Percentiles rank a stretch among this genome's conserved stretches.
Evolutionary conservation across 92 coral and sea anemone species (phyloP).

Genomic region (Phenganax stokvisi): DNA sequence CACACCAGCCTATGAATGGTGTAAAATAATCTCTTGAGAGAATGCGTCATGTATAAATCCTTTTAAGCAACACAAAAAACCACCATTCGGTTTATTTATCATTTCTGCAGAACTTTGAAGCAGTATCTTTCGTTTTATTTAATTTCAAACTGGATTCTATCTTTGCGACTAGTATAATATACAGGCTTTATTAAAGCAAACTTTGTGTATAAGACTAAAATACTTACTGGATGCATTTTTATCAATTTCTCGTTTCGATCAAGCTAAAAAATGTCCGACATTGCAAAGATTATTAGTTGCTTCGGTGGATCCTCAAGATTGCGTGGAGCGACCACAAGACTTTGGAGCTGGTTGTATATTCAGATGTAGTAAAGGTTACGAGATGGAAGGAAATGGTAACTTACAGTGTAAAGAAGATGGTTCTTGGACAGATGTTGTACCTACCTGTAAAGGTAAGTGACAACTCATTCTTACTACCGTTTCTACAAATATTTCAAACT

Average conservation of each 20-base stretch:
- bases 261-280: slow-evolving; percentile 83
- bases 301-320: slow-evolving; percentile 66
- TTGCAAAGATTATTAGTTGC: slow-evolving; percentile 73
- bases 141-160: too few species aligned
- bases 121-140: too few species aligned
- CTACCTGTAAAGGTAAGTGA: slow-evolving; percentile 75
- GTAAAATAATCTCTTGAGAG: too few species aligned
- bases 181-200: too few species aligned
- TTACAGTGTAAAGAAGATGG: slow-evolving; percentile 80
- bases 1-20: too few species aligned
- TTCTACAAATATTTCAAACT: not conserved
- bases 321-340: slow-evolving; percentile 68
- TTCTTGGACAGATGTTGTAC: slow-evolving; percentile 64
- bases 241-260: slow-evolving; percentile 9
- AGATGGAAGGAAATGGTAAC: slow-evolving; percentile 47
- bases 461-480: too few species aligned
- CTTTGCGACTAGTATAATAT: too few species aligned
- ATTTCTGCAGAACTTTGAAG: too few species aligned
- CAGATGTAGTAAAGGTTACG: slow-evolving; percentile 71
- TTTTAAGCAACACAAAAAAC: too few species aligned
- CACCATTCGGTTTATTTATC: too few species aligned
- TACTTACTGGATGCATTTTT: not conserved
- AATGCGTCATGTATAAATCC: too few species aligned
- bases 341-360: slow-evolving; percentile 70
- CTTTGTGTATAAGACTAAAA: too few species aligned